phyloP scores from a whole-genome alignment of 2,888 invertebrate species.

The Cyrtodaria siliqua region DNA sequence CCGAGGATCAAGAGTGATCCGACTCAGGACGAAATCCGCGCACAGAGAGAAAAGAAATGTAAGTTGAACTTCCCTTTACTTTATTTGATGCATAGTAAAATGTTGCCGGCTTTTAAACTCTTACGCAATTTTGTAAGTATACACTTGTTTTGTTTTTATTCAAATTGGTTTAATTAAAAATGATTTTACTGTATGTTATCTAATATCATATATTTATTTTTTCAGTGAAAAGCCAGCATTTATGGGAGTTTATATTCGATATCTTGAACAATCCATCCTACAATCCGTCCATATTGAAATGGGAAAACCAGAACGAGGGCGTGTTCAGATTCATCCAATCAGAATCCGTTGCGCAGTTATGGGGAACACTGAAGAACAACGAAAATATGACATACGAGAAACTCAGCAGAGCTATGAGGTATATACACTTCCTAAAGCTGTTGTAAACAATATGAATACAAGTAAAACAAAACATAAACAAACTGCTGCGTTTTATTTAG shows the following conservation, averaged over 20 bases:
- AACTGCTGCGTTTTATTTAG: too few relatives aligned
- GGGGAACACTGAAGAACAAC: constrained; percentile 95
- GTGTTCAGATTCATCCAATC: constrained; percentile 96
- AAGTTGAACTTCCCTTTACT: too few relatives aligned
- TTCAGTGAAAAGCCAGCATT: constrained; percentile 80
- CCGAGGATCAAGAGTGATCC: constrained; percentile 77
- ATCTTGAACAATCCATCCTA: constrained; percentile 91
- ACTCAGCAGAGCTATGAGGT: constrained; percentile 95
- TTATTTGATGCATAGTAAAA: too few relatives aligned
- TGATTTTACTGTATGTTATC: too few relatives aligned
- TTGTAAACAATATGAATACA: too few relatives aligned
- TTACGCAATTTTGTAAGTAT: too few relatives aligned
- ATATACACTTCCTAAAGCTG: too few relatives aligned
- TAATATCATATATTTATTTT: constrained; percentile 11
- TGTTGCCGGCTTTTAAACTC: too few relatives aligned
- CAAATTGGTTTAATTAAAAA: too few relatives aligned
- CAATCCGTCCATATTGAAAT: constrained; percentile 94
- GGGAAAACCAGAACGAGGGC: constrained; percentile 94
- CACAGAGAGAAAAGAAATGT: constrained; percentile 79
- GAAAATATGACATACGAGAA: constrained; percentile 97
- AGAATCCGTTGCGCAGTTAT: constrained; percentile 94
- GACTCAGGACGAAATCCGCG: constrained; percentile 70
- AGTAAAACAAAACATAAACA: too few relatives aligned
- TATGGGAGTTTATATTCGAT: constrained; percentile 96
- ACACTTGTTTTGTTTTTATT: too few relatives aligned